phyloP scores from a whole-genome alignment of 2,113 vertebrate species.

The Mandrillus leucophaeus region DNA sequence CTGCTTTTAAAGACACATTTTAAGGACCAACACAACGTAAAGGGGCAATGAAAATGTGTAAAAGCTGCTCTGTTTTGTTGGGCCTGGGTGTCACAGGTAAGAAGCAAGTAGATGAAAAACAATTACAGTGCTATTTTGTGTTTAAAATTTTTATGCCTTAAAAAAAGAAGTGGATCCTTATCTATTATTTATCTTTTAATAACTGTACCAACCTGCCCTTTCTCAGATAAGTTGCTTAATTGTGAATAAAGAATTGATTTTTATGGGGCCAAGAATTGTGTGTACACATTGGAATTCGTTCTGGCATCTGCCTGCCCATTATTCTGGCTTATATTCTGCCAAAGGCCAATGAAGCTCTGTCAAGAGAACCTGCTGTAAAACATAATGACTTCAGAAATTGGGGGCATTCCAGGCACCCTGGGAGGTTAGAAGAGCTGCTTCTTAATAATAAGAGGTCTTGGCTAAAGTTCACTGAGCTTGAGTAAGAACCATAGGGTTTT shows the following conservation, averaged over 20 bases:
- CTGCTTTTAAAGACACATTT: background rate
- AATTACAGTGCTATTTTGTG: slow-evolving; percentile 18
- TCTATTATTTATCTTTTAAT: slow-evolving; percentile 75
- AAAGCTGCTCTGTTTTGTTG: background rate
- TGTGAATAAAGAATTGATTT: slow-evolving; percentile 72
- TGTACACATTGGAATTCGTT: slow-evolving; percentile 60
- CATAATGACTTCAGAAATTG: slow-evolving; percentile 37
- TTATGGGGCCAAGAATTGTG: slow-evolving; percentile 58
- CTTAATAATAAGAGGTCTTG: slow-evolving; percentile 48
- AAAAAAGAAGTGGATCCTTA: slow-evolving; percentile 52
- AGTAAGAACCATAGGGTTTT: background rate
- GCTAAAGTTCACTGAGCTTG: background rate
- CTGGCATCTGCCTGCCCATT: slow-evolving; percentile 56
- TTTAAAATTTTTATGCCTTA: slow-evolving; percentile 31
- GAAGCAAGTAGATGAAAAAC: background rate
- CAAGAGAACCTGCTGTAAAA: slow-evolving; percentile 38
- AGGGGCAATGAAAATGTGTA: background rate
- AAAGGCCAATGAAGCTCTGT: slow-evolving; percentile 54
- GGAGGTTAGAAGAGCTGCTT: slow-evolving; percentile 29
- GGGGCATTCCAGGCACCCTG: slow-evolving; percentile 56
- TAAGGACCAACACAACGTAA: background rate
- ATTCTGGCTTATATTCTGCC: slow-evolving; percentile 65
- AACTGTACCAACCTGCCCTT: slow-evolving; percentile 60
- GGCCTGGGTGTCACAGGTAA: background rate
- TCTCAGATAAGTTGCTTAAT: slow-evolving; percentile 66